A percentile compares a stretch with the other conserved stretches of the same genome.
phyloP scores from a whole-genome alignment of 2,797 vertebrate species.

The Buceros bicornis region DNA sequence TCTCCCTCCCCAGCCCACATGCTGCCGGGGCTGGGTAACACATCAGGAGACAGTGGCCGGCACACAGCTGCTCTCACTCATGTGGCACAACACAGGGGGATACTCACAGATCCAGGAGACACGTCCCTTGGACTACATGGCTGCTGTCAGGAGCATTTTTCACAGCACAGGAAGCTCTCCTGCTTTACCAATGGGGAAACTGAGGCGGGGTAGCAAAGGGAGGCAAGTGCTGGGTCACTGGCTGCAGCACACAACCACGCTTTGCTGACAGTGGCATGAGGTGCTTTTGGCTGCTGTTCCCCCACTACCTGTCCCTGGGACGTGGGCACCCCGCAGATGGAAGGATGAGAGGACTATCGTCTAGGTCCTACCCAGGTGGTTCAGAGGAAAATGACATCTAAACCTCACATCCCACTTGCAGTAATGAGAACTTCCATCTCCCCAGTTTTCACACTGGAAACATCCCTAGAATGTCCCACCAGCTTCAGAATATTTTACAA shows the following conservation, averaged over 20 bases:
- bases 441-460: not conserved
- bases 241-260: accelerated
- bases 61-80: not conserved
- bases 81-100: not conserved
- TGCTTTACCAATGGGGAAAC: not conserved
- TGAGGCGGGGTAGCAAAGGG: not conserved
- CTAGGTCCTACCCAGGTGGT: not conserved
- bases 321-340: accelerated
- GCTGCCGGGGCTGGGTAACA: accelerated
- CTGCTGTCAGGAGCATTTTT: not conserved
- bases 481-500: not conserved
- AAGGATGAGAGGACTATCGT: not conserved
- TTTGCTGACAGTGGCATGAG: not conserved
- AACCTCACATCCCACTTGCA: not conserved
- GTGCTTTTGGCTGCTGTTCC: not conserved
- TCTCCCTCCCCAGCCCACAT: accelerated
- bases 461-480: not conserved
- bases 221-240: accelerated
- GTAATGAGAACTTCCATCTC: not conserved
- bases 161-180: not conserved
- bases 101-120: not conserved
- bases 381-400: not conserved
- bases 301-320: not conserved
- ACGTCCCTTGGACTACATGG: not conserved
- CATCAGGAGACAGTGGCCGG: accelerated